A percentile compares a stretch with the other conserved stretches of the same genome.
Conservation (phyloP, 2,888 invertebrate species). For the Netelia fuscicornis region DNA sequence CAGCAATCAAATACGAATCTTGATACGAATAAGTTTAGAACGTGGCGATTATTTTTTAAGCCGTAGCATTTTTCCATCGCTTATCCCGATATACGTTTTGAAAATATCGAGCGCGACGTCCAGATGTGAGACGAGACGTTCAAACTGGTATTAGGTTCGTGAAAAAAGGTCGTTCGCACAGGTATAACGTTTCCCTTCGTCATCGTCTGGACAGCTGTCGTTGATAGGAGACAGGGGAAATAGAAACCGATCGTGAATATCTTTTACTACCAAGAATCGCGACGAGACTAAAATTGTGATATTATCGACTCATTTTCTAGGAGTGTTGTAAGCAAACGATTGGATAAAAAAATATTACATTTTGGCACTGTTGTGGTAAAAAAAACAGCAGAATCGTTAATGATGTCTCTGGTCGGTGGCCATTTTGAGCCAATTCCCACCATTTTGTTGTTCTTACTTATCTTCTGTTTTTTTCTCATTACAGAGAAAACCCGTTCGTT, state of each 20-base stretch:
- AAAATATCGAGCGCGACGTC: constrained; percentile 42
- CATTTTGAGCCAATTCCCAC: background rate
- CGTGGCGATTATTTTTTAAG: background rate
- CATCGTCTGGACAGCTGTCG: constrained; percentile 64
- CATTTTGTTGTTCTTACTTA: too few relatives aligned
- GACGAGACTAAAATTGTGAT: background rate
- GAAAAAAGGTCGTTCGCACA: constrained; percentile 28
- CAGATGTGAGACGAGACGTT: constrained; percentile 62
- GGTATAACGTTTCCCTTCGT: constrained; percentile 50
- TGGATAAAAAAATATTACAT: background rate
- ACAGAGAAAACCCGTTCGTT: too few relatives aligned
- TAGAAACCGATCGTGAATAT: constrained; percentile 53
- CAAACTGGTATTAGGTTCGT: constrained; percentile 11
- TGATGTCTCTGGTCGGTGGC: background rate
- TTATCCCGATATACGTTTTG: background rate
- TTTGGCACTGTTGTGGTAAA: background rate
- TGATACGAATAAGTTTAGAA: too few relatives aligned
- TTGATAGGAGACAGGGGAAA: constrained; percentile 33
- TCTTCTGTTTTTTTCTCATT: too few relatives aligned
- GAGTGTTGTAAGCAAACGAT: too few relatives aligned
- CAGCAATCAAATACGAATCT: too few relatives aligned
- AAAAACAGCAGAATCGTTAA: background rate
- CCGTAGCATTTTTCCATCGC: background rate
- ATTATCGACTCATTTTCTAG: too few relatives aligned
- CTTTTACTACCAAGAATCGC: background rate